Evolutionary conservation across 1,140 invertebrate species (phyloP), one percentile per base, ranked within the genome.

Genomic region (Rhizoglyphus robini): DNA sequence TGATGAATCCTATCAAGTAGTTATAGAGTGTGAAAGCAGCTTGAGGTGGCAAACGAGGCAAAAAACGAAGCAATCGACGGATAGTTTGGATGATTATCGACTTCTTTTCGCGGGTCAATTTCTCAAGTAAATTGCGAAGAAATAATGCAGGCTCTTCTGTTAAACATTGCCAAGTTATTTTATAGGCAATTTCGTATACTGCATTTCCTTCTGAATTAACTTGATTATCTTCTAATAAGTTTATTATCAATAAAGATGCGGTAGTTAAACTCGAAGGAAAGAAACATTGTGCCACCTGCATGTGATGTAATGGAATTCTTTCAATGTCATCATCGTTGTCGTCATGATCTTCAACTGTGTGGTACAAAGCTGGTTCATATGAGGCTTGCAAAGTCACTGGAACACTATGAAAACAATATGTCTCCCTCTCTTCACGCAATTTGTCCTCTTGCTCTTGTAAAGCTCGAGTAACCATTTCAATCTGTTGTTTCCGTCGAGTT

Each of bases 1-100:
- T 99, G 1, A 99, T 88, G 73, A 96, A 99, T 20, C 96, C 96
- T 72, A 99, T 79, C 67, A 99, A 87, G 70, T 98, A 98, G 80
- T 99, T 99, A 75, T 98, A 96, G 0, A 99, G 76, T n/a, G 91
- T 88, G 77, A 96, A 97, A 0, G 96, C 96, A 4, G 95, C 94
- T 76, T 99, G 95, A 68, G 96, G 90, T 0, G 96, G 96, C 36
- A 99, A 75, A 65, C 90, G 84, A 3, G 89, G 88, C 64, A 97
- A 87, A 75, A 93, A 94, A 65, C 93, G 81, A 23, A 99, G 88
- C 1, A 99, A 78, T 72, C 96, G 92, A 4, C 95, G 79, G 4
- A 99, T 75, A 58, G 82, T 82, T 76, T 96, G 94, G 72, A 98
- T 88, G 85, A 98, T 91, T 63, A 92, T 82, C 72, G 96, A 92